Conservation (phyloP, 2,797 vertebrate species). For the Yasuhikotakia modesta region DNA sequence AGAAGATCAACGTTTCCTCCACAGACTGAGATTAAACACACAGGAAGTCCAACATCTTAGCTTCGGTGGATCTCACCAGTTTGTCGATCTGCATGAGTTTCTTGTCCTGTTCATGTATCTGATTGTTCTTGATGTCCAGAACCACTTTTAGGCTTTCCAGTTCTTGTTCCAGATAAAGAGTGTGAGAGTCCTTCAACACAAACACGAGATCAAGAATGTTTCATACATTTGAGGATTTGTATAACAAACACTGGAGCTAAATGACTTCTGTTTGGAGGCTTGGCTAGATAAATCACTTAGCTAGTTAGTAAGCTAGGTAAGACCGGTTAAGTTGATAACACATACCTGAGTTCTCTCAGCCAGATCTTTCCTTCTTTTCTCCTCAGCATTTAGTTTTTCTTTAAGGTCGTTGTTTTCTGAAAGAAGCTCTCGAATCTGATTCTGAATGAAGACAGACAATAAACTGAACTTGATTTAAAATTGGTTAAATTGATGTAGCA, state of each 20-base stretch:
- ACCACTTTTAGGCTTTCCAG: slow-evolving; percentile 96
- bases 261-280: neutral
- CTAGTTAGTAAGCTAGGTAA: no score
- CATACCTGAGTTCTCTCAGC: slow-evolving; percentile 79
- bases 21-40: neutral
- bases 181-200: slow-evolving; percentile 81
- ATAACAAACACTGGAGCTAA: no score
- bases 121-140: slow-evolving; percentile 93
- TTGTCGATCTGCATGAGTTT: slow-evolving; percentile 90
- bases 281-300: no score
- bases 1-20: neutral
- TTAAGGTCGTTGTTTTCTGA: slow-evolving; percentile 81
- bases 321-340: slow-evolving; percentile 20
- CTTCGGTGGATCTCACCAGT: slow-evolving; percentile 79
- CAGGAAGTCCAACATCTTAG: no score
- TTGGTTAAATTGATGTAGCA: neutral
- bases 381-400: slow-evolving; percentile 84
- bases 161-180: slow-evolving; percentile 93
- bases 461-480: neutral
- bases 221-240: neutral
- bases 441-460: slow-evolving; percentile 69
- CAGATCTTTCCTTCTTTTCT: slow-evolving; percentile 79
- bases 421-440: slow-evolving; percentile 81
- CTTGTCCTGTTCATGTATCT: slow-evolving; percentile 91
- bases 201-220: neutral